phyloP scores from a whole-genome alignment of 2,113 vertebrate genomes.

The Ophthalmolycus amberensis region DNA sequence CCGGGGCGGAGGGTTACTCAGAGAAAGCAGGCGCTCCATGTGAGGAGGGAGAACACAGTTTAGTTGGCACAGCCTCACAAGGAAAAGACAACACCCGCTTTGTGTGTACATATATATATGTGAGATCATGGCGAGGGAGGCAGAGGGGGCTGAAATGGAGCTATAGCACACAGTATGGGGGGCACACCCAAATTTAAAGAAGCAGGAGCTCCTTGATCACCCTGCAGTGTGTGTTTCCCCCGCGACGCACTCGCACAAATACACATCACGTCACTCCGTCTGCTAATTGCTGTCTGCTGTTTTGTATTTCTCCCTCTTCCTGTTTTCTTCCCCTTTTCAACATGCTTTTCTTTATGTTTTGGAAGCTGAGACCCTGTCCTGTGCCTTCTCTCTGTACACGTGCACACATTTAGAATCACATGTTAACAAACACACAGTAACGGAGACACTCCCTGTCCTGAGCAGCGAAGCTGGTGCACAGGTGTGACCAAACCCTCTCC shows the following conservation, averaged over 20 bases:
- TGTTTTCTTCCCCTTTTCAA: slow-evolving; percentile 73
- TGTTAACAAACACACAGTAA: slow-evolving; percentile 31
- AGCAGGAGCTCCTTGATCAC: slow-evolving; percentile 42
- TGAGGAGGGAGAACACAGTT: slow-evolving; percentile 65
- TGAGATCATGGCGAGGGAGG: slow-evolving; percentile 47
- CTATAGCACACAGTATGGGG: slow-evolving; percentile 52
- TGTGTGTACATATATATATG: slow-evolving; percentile 51
- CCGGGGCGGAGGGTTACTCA: slow-evolving; percentile 47
- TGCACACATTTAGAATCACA: slow-evolving; percentile 32
- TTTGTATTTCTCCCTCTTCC: slow-evolving; percentile 78
- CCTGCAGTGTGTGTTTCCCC: slow-evolving; percentile 17
- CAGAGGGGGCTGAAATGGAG: slow-evolving; percentile 50
- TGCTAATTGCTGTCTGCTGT: slow-evolving; percentile 78
- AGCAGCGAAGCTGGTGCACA: slow-evolving; percentile 54
- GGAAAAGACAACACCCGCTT: slow-evolving; percentile 69
- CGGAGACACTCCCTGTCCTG: slow-evolving; percentile 14
- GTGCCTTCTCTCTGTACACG: slow-evolving; percentile 33
- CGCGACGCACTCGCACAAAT: slow-evolving; percentile 36
- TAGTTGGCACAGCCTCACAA: slow-evolving; percentile 63
- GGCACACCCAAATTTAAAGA: slow-evolving; percentile 61
- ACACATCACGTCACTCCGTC: slow-evolving; percentile 66
- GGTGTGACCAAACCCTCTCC: slow-evolving; percentile 62
- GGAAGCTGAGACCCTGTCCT: slow-evolving; percentile 34
- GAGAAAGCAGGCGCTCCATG: slow-evolving; percentile 67
- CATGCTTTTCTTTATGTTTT: slow-evolving; percentile 57